Evolutionary conservation across 2,797 vertebrate species (phyloP).

Genomic region (Sardinella longiceps): DNA sequence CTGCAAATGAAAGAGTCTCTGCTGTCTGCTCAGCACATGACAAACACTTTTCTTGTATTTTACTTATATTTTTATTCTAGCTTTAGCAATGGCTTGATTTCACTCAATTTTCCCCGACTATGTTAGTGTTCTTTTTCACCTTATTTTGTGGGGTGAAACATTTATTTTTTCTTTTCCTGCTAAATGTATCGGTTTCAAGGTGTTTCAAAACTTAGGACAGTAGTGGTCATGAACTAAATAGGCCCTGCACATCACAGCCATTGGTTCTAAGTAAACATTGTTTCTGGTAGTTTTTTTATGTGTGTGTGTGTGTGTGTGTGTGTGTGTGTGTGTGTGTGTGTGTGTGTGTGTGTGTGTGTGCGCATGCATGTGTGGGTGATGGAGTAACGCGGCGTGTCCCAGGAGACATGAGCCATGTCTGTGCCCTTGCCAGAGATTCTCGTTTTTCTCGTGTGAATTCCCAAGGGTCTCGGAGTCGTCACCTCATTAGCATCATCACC

Average conservation of each 20-base stretch:
- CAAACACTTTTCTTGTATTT: too few relatives aligned
- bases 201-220: too few relatives aligned
- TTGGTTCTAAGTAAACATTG: background rate
- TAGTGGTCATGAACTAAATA: background rate
- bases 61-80: too few relatives aligned
- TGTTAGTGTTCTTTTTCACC: too few relatives aligned
- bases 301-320: background rate
- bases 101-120: too few relatives aligned
- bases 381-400: background rate
- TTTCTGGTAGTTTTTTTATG: background rate
- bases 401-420: background rate
- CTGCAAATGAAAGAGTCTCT: too few relatives aligned
- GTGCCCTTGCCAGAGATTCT: background rate
- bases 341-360: background rate
- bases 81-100: too few relatives aligned
- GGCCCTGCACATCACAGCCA: background rate
- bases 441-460: slow-evolving; percentile 7
- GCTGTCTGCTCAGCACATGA: too few relatives aligned
- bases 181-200: too few relatives aligned
- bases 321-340: background rate
- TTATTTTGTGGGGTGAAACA: too few relatives aligned
- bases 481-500: slow-evolving; percentile 32
- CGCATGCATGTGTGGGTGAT: background rate
- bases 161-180: too few relatives aligned
- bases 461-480: slow-evolving; percentile 17